Evolutionary conservation across 1,140 invertebrate species (phyloP), one percentile per base, ranked within the genome.

Genomic region (Dendroctonus ponderosae): DNA sequence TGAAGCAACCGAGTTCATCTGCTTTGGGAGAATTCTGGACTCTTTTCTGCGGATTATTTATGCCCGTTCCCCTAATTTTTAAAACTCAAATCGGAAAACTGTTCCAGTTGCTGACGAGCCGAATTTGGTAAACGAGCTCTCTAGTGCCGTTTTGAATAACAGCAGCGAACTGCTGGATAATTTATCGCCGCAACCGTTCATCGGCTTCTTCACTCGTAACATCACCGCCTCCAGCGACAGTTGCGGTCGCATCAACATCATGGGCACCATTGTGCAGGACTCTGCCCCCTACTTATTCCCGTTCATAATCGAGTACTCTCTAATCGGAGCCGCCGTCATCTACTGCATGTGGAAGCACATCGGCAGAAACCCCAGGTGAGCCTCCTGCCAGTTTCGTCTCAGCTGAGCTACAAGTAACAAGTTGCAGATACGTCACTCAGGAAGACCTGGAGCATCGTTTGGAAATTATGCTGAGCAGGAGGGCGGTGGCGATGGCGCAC

Each of bases 291-390:
- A 95, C 78, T 82, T 98, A 15, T 98, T 93, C 80, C 96, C 95
- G 0, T 96, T 96, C 78, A 97, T 97, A 70, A 95, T 98, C 74
- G 94, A 98, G 78, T 98, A 98, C 79, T 96, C 94, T 66, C 81
- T 99, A 50, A 97, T 99, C 76, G 95, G 94, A 14, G 96, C 96
- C 26, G 95, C 96, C 54, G 93, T 99, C 26, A 90, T 98, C 73
- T 98, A 97, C 79, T 93, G 98, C 49, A 97, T 98, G 89, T 98
- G 95, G 95, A 91, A 91, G 75, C 93, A 95, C 79, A 96, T 97
- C 79, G 92, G 93, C 43, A 86, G 90, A 71, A 89, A 92, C 79
- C 89, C 90, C 2, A 86, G 85, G 82, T 86, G 81, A 60, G 43
- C 14, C 11, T 4, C 11, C 50, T 1, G 7, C 5, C n/a, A 51